Evolutionary conservation across 1,140 invertebrate genomes (phyloP).

Genomic region (Homalodisca vitripennis): DNA sequence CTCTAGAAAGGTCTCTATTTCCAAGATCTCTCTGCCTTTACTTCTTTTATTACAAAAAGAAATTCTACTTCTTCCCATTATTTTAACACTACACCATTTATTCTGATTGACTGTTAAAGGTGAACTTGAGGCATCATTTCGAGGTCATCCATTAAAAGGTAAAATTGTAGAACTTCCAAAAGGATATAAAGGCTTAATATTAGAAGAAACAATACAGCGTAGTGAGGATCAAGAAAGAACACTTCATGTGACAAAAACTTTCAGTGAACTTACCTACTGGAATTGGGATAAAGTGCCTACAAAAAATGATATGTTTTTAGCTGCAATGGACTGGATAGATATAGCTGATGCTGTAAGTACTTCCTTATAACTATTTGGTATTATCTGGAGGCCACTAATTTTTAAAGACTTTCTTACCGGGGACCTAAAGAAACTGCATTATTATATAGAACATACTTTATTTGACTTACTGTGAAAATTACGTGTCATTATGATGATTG

Average conservation of each 20-base stretch:
- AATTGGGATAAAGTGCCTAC: constrained; percentile 75
- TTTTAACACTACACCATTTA: background rate
- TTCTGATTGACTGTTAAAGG: constrained; percentile 2
- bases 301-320: constrained; percentile 63
- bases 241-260: constrained; percentile 59
- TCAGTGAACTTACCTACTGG: constrained; percentile 70
- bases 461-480: too few species aligned
- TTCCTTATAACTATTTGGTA: background rate
- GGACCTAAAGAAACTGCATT: background rate
- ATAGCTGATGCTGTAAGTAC: constrained; percentile 68
- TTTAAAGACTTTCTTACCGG: too few species aligned
- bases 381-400: too few species aligned
- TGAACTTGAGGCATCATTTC: constrained; percentile 59
- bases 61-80: too few species aligned
- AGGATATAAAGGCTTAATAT: constrained; percentile 63
- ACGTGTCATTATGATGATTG: too few species aligned
- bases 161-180: constrained; percentile 58
- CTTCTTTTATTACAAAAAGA: background rate
- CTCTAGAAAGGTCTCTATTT: constrained; percentile 28
- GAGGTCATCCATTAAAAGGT: constrained; percentile 68
- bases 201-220: constrained; percentile 62
- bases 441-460: background rate
- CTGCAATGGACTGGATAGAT: constrained; percentile 73
- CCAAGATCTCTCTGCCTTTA: background rate
- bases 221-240: constrained; percentile 59